phyloP scores from a whole-genome alignment of 2,113 vertebrate genomes.

The Glaucomys volans region DNA sequence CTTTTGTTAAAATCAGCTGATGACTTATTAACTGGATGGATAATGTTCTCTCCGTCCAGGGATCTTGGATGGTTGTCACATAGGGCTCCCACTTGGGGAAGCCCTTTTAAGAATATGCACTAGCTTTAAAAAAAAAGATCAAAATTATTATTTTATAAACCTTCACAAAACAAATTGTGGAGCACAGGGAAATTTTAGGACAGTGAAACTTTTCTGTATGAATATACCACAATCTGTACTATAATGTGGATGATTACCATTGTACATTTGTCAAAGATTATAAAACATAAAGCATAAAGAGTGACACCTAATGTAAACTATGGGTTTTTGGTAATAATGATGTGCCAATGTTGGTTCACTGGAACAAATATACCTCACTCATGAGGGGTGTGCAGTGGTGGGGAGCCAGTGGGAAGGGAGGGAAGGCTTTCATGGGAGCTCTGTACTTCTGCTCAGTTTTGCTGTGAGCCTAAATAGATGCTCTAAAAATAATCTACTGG shows the following conservation, averaged over 20 bases:
- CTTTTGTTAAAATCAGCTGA: conserved; percentile 45
- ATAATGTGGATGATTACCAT: neutral
- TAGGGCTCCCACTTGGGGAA: neutral
- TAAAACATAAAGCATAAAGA: neutral
- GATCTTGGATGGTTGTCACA: conserved; percentile 35
- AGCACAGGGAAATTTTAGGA: neutral
- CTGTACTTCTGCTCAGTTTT: neutral
- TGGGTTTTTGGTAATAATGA: neutral
- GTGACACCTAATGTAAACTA: neutral
- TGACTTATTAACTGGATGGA: neutral
- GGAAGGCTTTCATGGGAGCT: neutral
- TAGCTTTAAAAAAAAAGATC: neutral
- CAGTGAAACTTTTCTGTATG: neutral
- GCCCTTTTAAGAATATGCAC: conserved; percentile 28
- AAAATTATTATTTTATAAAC: conserved; percentile 15
- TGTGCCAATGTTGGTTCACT: neutral
- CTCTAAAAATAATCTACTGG: conserved; percentile 12
- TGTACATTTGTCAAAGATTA: neutral
- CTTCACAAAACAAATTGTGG: neutral
- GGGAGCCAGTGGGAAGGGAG: neutral
- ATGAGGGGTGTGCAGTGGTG: neutral
- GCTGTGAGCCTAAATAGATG: neutral
- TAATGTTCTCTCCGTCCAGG: neutral
- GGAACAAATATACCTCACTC: neutral
- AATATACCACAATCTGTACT: neutral